These are phyloP conservation scores for Agrotis exclamationis DNA, from an alignment of 2,888 invertebrate genomes.

Conservation along the genomic window DNA sequence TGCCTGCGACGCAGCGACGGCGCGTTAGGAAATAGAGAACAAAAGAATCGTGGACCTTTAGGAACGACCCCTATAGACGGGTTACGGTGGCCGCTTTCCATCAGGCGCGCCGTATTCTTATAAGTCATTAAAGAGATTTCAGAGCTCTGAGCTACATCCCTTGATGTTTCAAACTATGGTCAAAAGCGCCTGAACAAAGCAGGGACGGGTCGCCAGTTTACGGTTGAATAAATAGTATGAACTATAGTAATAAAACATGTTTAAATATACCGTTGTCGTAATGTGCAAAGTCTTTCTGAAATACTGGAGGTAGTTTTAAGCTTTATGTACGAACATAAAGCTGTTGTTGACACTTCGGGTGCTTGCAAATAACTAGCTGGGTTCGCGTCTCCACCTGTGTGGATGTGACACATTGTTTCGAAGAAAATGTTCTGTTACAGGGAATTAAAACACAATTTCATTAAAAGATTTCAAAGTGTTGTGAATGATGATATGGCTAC, in stretches of 20 bases:
- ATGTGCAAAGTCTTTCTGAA: constrained; percentile 3
- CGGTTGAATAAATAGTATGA: constrained; percentile 9
- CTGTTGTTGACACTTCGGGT: constrained; percentile 30
- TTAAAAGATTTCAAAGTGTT: neutral
- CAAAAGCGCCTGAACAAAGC: too few relatives aligned
- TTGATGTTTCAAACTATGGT: too few relatives aligned
- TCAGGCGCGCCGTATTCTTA: too few relatives aligned
- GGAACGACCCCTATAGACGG: too few relatives aligned
- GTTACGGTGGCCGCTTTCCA: too few relatives aligned
- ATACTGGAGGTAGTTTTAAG: constrained; percentile 25
- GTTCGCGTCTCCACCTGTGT: neutral
- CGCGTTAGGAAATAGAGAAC: too few relatives aligned
- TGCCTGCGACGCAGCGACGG: too few relatives aligned
- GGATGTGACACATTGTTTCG: neutral
- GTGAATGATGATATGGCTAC: neutral
- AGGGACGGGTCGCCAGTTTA: too few relatives aligned
- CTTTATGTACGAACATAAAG: constrained; percentile 12
- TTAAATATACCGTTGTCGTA: constrained; percentile 36
- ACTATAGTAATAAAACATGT: constrained; percentile 42
- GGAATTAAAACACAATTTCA: neutral
- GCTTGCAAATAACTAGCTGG: constrained; percentile 2
- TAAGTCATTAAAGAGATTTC: too few relatives aligned
- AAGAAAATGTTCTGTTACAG: neutral
- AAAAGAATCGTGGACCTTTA: too few relatives aligned
- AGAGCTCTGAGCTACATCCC: too few relatives aligned